Conservation (phyloP, 2,797 vertebrate species). For the Numenius phaeopus region DNA sequence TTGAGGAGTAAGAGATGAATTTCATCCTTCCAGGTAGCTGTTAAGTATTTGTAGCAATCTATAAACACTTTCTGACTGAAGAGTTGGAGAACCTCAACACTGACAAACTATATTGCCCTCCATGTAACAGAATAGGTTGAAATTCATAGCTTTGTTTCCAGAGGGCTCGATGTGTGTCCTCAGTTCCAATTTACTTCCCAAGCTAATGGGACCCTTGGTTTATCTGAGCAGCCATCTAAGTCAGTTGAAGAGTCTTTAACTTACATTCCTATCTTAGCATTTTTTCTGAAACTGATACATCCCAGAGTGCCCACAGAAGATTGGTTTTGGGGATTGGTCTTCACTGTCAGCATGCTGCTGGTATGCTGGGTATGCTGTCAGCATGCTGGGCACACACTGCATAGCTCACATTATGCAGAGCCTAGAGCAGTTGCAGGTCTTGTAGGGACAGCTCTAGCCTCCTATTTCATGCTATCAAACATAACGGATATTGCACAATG, state of each 20-base stretch:
- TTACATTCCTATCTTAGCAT: neutral
- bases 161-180: neutral
- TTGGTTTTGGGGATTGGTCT: neutral
- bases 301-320: neutral
- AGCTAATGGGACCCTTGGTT: neutral
- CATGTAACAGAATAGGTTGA: neutral
- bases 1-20: neutral
- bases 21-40: neutral
- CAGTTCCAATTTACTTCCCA: neutral
- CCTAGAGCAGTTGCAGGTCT: neutral
- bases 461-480: neutral
- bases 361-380: too few species aligned
- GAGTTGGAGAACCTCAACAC: neutral
- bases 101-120: neutral
- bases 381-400: too few species aligned
- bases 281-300: neutral
- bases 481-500: neutral
- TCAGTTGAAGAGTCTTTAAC: neutral
- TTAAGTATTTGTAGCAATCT: neutral
- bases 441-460: neutral
- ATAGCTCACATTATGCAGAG: rapidly evolving
- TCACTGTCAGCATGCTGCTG: too few species aligned
- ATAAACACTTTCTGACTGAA: neutral
- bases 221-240: neutral
- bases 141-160: neutral